Base-by-base conservation (phyloP, 1,140 invertebrate genomes). In the Phymorhynchus buccinoides region DNA sequence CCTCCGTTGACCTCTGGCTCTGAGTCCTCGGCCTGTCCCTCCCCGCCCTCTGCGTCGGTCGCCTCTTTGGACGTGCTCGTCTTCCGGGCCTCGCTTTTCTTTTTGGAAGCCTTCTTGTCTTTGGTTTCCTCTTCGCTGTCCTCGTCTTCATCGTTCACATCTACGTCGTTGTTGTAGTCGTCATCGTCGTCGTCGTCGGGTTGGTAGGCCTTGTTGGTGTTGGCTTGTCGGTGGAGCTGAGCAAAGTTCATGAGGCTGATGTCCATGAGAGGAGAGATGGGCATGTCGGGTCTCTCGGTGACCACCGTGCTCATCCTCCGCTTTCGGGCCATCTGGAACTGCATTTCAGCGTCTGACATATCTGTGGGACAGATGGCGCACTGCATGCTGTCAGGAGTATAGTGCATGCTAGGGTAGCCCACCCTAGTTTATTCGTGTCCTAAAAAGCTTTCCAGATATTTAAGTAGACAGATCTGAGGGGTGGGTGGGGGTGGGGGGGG, bases 341-440 rank as follows among this genome's bases (percentile, higher is more conserved):
- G 27, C 1, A 71, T 66, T 27, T 83, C 81, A 6, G n/a, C 81
- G 3, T 83, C 81, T 7, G 81, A 83, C 3, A 83, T 16, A 32
- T 83, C 81, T 83, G 41, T 30, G 4, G 48, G n/a, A 14, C 2
- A 7, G 18, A 30, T n/a, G n/a, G n/a, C n/a, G n/a, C n/a, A n/a
- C n/a, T n/a, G n/a, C n/a, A n/a, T n/a, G n/a, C n/a, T n/a, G n/a
- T n/a, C n/a, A n/a, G n/a, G n/a, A n/a, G n/a, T n/a, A n/a, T n/a
- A n/a, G n/a, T n/a, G n/a, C n/a, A n/a, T n/a, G n/a, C n/a, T n/a
- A n/a, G n/a, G n/a, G n/a, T n/a, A n/a, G n/a, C n/a, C n/a, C n/a
- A n/a, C n/a, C n/a, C n/a, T n/a, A n/a, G n/a, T n/a, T n/a, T n/a
- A n/a, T n/a, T n/a, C n/a, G n/a, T n/a, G n/a, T n/a, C n/a, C n/a